Conservation (phyloP, 2,888 invertebrate genomes). For the Steinernema scapterisci region DNA sequence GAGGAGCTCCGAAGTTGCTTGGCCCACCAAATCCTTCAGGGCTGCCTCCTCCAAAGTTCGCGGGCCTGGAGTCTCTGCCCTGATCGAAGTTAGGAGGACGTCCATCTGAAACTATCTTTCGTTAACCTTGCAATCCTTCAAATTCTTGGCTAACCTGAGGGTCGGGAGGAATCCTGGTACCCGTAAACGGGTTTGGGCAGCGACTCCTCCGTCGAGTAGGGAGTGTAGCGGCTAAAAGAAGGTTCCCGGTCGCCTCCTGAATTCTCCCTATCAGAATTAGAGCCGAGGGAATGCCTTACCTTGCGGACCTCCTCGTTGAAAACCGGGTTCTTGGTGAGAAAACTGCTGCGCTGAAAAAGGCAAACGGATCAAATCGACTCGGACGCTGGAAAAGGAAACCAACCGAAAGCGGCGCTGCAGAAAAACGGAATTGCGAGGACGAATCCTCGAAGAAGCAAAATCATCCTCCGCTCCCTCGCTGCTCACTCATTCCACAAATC, state of each 20-base stretch:
- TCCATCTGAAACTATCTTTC: not conserved
- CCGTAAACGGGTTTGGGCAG: slow-evolving; percentile 41
- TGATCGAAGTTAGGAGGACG: not conserved
- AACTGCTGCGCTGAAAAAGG: slow-evolving; percentile 24
- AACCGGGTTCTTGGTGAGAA: not conserved
- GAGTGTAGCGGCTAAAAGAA: slow-evolving; percentile 39
- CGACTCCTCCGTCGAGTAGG: slow-evolving; percentile 38
- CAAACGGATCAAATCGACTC: not conserved
- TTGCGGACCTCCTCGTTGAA: not conserved
- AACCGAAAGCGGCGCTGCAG: slow-evolving; percentile 25
- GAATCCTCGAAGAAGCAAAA: slow-evolving; percentile 26
- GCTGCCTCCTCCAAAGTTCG: not conserved
- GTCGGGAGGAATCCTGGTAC: not conserved
- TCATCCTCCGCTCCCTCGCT: slow-evolving; percentile 5
- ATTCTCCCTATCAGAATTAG: not conserved
- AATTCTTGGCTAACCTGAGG: not conserved
- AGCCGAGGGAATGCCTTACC: not conserved
- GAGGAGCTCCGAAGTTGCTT: not conserved
- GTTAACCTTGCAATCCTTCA: too few species aligned
- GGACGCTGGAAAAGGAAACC: not conserved
- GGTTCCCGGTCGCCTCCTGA: slow-evolving; percentile 29
- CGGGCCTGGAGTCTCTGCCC: not conserved
- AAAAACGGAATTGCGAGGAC: slow-evolving; percentile 17
- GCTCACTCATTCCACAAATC: slow-evolving; percentile 23
- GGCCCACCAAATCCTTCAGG: not conserved